Conservation (phyloP, 2,888 invertebrate species). For the Malthinus flaveolus region DNA sequence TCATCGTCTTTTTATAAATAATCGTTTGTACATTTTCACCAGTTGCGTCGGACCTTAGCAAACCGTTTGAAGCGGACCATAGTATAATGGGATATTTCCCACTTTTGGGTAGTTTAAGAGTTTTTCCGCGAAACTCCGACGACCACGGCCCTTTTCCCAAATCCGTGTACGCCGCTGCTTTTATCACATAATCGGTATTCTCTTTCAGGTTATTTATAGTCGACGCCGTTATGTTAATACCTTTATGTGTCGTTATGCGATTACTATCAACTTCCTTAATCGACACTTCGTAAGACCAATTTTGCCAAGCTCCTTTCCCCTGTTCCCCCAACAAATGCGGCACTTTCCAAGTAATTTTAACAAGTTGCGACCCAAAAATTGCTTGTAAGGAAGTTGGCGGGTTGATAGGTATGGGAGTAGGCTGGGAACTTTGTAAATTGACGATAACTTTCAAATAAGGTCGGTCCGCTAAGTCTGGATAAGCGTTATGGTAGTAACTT, state of each 20-base stretch:
- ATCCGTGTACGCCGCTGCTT: constrained; percentile 76
- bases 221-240: constrained; percentile 64
- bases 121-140: constrained; percentile 73
- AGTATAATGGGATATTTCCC: constrained; percentile 65
- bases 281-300: constrained; percentile 79
- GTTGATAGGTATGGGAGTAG: constrained; percentile 76
- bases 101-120: constrained; percentile 58
- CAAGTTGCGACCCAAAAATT: constrained; percentile 74
- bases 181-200: constrained; percentile 75
- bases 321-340: constrained; percentile 78
- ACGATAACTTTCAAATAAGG: constrained; percentile 53
- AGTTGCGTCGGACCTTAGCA: constrained; percentile 80
- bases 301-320: constrained; percentile 68
- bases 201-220: constrained; percentile 72
- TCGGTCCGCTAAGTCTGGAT: constrained; percentile 58
- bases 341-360: constrained; percentile 80
- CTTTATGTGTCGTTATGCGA: constrained; percentile 52
- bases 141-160: constrained; percentile 83
- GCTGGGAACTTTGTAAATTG: constrained; percentile 73
- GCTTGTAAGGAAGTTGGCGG: constrained; percentile 81
- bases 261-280: constrained; percentile 60
- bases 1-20: constrained; percentile 64
- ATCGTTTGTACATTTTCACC: constrained; percentile 75
- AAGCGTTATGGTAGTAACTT: constrained; percentile 78
- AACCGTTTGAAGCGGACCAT: constrained; percentile 77